A percentile compares a stretch with the other conserved stretches of the same genome.
Conservation (phyloP, 2,113 vertebrate species). For the Naja naja region DNA sequence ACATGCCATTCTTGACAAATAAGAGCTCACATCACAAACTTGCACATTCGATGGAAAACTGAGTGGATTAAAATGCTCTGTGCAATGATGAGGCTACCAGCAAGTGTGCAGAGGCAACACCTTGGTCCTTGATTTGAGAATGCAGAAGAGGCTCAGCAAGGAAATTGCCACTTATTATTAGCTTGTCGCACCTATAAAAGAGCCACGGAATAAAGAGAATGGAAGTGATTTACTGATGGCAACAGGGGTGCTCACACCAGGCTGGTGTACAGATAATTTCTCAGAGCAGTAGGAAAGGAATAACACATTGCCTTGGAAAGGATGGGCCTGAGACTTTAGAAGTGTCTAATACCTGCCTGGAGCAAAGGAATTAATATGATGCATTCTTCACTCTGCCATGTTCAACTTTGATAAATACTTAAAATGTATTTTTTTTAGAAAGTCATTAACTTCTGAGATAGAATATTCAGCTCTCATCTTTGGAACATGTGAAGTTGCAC, state of each 20-base stretch:
- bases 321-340: slow-evolving; percentile 78
- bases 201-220: slow-evolving; percentile 70
- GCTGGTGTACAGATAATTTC: slow-evolving; percentile 76
- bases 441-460: slow-evolving; percentile 78
- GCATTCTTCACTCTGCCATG: slow-evolving; percentile 72
- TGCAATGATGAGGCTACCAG: slow-evolving; percentile 58
- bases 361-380: slow-evolving; percentile 83
- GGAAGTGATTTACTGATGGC: slow-evolving; percentile 78
- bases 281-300: slow-evolving; percentile 76
- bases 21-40: slow-evolving; percentile 51
- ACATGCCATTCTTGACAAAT: slow-evolving; percentile 40
- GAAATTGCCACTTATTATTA: slow-evolving; percentile 81
- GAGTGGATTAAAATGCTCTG: slow-evolving; percentile 68
- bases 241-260: slow-evolving; percentile 81
- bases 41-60: slow-evolving; percentile 54
- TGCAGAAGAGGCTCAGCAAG: slow-evolving; percentile 65
- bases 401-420: slow-evolving; percentile 85
- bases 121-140: slow-evolving; percentile 61
- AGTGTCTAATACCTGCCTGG: slow-evolving; percentile 81
- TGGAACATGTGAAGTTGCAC: slow-evolving; percentile 64
- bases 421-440: slow-evolving; percentile 77
- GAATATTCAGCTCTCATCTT: slow-evolving; percentile 67
- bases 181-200: slow-evolving; percentile 79
- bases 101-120: slow-evolving; percentile 59
- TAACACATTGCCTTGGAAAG: slow-evolving; percentile 72